Evolutionary conservation across 2,797 vertebrate genomes (phyloP).

Genomic region (Lithobates pipiens): DNA sequence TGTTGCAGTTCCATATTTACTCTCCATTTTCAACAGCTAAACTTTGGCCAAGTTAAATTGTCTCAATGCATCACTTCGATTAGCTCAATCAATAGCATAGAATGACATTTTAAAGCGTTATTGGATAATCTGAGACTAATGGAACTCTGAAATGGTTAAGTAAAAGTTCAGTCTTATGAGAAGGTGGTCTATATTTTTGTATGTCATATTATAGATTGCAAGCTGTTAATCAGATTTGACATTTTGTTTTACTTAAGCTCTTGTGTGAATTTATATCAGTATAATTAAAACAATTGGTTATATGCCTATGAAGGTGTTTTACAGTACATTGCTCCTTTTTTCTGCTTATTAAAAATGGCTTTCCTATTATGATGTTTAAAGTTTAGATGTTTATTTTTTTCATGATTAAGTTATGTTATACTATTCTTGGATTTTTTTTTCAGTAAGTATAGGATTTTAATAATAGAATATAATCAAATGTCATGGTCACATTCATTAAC

Average conservation of each 20-base stretch:
- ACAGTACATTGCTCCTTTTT: too few species aligned
- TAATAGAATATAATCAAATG: too few species aligned
- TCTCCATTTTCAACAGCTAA: too few species aligned
- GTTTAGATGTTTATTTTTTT: too few species aligned
- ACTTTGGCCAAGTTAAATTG: too few species aligned
- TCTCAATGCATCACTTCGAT: neutral
- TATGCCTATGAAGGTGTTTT: neutral
- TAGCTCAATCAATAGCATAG: conserved; percentile 21
- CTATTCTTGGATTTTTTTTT: too few species aligned
- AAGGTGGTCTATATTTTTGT: conserved; percentile 2
- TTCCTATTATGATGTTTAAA: too few species aligned
- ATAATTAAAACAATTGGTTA: conserved; percentile 2
- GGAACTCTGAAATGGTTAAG: neutral
- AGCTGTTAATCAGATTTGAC: conserved; percentile 48
- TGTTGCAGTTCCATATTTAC: too few species aligned
- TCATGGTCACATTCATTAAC: too few species aligned
- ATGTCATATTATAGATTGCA: conserved; percentile 9
- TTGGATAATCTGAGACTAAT: conserved; percentile 4
- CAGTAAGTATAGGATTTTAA: too few species aligned
- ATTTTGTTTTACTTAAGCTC: conserved; percentile 38
- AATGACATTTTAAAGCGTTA: conserved; percentile 11
- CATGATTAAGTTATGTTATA: too few species aligned
- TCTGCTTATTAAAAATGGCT: too few species aligned
- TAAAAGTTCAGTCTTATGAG: neutral
- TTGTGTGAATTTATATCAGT: conserved; percentile 20